Evolutionary conservation across 2,113 vertebrate species (phyloP), one percentile per base, ranked within the genome.

Genomic region (Podiceps cristatus): DNA sequence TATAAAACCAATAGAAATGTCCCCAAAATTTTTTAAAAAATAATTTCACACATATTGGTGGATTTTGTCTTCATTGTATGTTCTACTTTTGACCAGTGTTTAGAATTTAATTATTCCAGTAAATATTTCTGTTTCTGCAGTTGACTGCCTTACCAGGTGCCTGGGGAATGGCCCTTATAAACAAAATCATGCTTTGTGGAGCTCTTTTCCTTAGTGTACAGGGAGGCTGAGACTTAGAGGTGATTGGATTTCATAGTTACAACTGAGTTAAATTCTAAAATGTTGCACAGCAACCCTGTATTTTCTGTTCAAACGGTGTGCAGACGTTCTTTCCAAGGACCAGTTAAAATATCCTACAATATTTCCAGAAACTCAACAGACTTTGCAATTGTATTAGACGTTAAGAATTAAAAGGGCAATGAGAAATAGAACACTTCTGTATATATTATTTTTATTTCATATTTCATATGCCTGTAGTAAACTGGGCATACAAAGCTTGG

Each of bases 341-440:
- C 78, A 52, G 56, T 96, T 94, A 93, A 95, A 96, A 84, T 45
- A 89, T 71, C 44, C 20, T 42, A 72, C 72, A 94, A 15, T 88
- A 86, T 96, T 91, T 88, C 84, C 88, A 95, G n/a, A 33, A 64
- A 96, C 62, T 83, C 52, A 93, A 50, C 18, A 94, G 86, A 64
- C 24, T 95, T 96, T 86, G 95, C 29, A 95, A 73, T 11, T 97
- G 64, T 28, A 24, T n/a, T 64, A 67, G 44, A 52, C 4, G 15
- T 52, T 18, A 74, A 11, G 2, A 68, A 64, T 6, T 49, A 49
- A 75, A 86, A 71, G 55, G 50, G 52, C 73, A 97, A 75, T 86
- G 68, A 95, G 95, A 96, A 95, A 94, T 23, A 92, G 47, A 94
- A 90, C 45, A 85, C 13, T 49, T 92, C 47, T 27, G 18, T 79